Evolutionary conservation across 23 tunicate species (phyloP).

Genomic region (Ascidia mentula): DNA sequence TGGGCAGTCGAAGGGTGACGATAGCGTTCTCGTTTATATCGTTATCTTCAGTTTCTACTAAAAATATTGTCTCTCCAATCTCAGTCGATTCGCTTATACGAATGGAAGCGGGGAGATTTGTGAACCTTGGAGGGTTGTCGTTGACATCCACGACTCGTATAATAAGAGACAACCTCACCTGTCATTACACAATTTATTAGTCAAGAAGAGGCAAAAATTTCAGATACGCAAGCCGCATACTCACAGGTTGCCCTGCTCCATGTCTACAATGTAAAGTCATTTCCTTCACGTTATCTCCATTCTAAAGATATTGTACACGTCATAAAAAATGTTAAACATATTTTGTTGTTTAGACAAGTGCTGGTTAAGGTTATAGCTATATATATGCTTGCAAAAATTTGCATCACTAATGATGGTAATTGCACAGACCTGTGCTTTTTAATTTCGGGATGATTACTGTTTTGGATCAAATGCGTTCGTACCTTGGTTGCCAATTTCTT

Average conservation of each 20-base stretch:
- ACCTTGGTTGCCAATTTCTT: too few species aligned
- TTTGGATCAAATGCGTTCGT: too few species aligned
- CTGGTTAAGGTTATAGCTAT: too few species aligned
- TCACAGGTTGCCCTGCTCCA: neutral
- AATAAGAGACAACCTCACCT: neutral
- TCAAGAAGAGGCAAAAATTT: neutral
- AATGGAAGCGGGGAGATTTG: neutral
- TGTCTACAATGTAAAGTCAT: neutral
- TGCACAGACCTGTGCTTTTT: too few species aligned
- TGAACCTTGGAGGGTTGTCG: neutral
- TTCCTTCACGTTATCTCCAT: neutral
- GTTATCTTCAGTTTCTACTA: neutral
- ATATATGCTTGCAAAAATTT: too few species aligned
- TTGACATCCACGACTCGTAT: constrained; percentile 1
- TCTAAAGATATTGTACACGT: neutral
- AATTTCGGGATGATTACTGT: too few species aligned
- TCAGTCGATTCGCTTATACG: neutral
- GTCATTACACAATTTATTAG: neutral
- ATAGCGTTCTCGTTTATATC: neutral
- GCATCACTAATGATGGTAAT: too few species aligned
- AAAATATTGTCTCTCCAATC: neutral
- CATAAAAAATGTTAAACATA: too few species aligned
- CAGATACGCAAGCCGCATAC: neutral
- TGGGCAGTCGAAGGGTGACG: neutral
- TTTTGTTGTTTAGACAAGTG: too few species aligned